These are phyloP conservation scores for Crotophaga sulcirostris DNA, from an alignment of 2,113 vertebrate species.

Conservation along the genomic window DNA sequence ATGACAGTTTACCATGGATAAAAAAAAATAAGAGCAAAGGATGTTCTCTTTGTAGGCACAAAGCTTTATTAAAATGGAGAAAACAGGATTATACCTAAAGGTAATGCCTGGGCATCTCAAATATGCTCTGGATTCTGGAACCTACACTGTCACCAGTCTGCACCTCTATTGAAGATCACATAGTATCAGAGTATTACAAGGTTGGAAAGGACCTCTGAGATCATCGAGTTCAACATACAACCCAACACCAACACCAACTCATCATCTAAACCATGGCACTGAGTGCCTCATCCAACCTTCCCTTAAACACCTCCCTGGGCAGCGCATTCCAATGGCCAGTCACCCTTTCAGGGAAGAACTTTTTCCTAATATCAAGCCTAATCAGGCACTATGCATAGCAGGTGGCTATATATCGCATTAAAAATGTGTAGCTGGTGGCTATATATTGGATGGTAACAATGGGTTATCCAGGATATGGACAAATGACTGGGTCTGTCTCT, in stretches of 20 bases:
- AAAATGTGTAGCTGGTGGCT: background rate
- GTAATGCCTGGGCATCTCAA: background rate
- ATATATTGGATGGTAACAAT: background rate
- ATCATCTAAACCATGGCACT: too few species aligned
- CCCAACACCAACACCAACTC: too few species aligned
- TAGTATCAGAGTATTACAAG: too few species aligned
- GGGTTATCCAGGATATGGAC: background rate
- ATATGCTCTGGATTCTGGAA: background rate
- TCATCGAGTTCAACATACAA: too few species aligned
- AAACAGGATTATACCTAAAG: background rate
- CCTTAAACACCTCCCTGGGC: too few species aligned
- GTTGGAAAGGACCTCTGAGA: too few species aligned
- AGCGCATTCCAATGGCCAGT: too few species aligned
- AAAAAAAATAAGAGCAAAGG: background rate
- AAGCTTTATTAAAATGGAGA: background rate
- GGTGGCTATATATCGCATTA: background rate
- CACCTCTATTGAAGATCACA: background rate
- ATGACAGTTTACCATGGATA: background rate
- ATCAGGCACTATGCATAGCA: background rate
- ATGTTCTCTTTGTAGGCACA: background rate
- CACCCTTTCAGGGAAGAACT: too few species aligned
- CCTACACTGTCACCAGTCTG: background rate
- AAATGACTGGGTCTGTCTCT: background rate
- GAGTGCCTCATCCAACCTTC: too few species aligned
- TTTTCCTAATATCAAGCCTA: too few species aligned